Conservation (phyloP, 2,888 invertebrate species). For the Tanytarsus gracilentus region DNA sequence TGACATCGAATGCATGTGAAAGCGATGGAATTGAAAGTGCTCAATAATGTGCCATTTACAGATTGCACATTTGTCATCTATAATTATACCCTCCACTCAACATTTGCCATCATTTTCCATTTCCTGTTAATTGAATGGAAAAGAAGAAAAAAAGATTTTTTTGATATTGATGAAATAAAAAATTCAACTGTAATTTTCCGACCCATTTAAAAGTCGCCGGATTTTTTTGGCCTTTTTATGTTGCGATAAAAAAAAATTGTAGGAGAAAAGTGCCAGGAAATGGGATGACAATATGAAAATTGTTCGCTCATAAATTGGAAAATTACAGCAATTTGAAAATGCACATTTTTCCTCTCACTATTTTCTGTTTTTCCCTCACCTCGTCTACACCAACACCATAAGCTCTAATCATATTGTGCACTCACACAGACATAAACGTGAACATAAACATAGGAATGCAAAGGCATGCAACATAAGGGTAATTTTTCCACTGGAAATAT, state of each 20-base stretch:
- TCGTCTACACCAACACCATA: not conserved
- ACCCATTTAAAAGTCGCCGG: too few relatives aligned
- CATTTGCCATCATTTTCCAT: not conserved
- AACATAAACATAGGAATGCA: not conserved
- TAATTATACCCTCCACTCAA: not conserved
- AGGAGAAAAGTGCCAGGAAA: slow-evolving; percentile 7
- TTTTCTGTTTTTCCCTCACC: not conserved
- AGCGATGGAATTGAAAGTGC: not conserved
- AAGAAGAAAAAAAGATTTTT: too few relatives aligned
- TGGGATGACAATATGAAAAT: slow-evolving; percentile 17
- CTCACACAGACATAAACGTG: not conserved
- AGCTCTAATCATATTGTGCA: not conserved
- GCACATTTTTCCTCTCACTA: slow-evolving; percentile 7
- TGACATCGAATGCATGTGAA: slow-evolving; percentile 32
- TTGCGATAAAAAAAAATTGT: too few relatives aligned
- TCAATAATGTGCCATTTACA: not conserved
- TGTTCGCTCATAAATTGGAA: slow-evolving; percentile 4
- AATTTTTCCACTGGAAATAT: slow-evolving; percentile 20
- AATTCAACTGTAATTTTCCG: too few relatives aligned
- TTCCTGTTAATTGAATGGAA: slow-evolving; percentile 21
- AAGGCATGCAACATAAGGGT: slow-evolving; percentile 1
- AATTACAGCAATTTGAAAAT: slow-evolving; percentile 17
- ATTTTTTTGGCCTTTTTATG: too few relatives aligned
- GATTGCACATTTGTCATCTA: not conserved
- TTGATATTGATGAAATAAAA: too few relatives aligned